A percentile compares a stretch with the other conserved stretches of the same genome.
These are phyloP conservation scores for Loriculus beryllinus DNA, from an alignment of 2,797 vertebrate genomes.

Conservation along the genomic window DNA sequence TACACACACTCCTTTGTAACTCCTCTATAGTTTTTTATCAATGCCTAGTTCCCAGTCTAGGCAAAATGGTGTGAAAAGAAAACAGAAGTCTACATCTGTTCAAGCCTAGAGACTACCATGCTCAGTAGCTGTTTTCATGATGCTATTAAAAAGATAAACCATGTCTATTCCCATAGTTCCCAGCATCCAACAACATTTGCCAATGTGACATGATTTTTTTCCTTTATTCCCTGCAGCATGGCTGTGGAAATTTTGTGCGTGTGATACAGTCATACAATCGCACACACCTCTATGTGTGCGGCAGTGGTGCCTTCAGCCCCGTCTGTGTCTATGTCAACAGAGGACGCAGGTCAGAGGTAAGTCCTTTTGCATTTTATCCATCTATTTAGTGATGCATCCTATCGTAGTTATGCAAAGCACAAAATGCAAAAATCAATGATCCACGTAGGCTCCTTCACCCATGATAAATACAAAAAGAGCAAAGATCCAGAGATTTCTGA, in stretches of 20 bases:
- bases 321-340: constrained; percentile 93
- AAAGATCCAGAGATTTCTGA: background rate
- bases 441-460: rapidly evolving
- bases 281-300: constrained; percentile 94
- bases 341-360: constrained; percentile 91
- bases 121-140: background rate
- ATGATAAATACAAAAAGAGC: background rate
- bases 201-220: background rate
- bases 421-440: background rate
- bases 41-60: background rate
- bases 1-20: rapidly evolving
- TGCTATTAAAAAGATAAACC: background rate
- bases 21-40: background rate
- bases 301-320: constrained; percentile 94
- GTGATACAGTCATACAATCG: constrained; percentile 94
- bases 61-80: background rate
- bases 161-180: background rate
- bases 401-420: background rate
- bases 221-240: constrained; percentile 79
- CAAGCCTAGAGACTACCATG: background rate
- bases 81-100: background rate
- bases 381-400: background rate
- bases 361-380: background rate
- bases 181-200: background rate
- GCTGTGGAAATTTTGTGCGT: constrained; percentile 95